phyloP scores from a whole-genome alignment of 2,888 invertebrate species.

The Lasioglossum figueresi region DNA sequence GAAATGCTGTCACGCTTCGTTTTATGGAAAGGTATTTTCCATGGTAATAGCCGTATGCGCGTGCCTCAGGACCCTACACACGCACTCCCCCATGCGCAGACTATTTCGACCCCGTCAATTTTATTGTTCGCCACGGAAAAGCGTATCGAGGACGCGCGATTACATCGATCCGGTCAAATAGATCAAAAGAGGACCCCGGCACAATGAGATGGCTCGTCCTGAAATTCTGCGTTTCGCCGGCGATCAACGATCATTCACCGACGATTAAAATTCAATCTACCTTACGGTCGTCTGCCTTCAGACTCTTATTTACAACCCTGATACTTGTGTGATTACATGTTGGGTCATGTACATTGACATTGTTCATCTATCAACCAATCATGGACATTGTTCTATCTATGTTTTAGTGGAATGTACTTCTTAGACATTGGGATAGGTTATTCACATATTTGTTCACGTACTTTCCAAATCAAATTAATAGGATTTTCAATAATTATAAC shows the following conservation, averaged over 20 bases:
- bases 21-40: constrained; percentile 67
- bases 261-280: background rate
- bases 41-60: constrained; percentile 36
- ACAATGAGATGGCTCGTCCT: background rate
- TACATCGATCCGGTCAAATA: constrained; percentile 39
- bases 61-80: background rate
- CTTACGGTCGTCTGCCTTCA: too few species aligned
- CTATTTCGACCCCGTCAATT: constrained; percentile 52
- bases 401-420: too few species aligned
- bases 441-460: too few species aligned
- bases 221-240: background rate
- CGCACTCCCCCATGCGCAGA: constrained; percentile 5
- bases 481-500: too few species aligned
- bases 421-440: too few species aligned
- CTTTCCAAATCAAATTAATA: too few species aligned
- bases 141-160: constrained; percentile 26
- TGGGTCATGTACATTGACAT: too few species aligned
- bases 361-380: too few species aligned
- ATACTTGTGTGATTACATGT: background rate
- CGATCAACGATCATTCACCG: background rate
- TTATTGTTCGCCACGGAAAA: constrained; percentile 54
- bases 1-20: constrained; percentile 71
- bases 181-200: constrained; percentile 31
- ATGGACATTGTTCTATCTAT: too few species aligned
- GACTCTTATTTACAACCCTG: background rate